Conservation (phyloP, 2,888 invertebrate genomes). For the Drosophila subsilvestris region DNA sequence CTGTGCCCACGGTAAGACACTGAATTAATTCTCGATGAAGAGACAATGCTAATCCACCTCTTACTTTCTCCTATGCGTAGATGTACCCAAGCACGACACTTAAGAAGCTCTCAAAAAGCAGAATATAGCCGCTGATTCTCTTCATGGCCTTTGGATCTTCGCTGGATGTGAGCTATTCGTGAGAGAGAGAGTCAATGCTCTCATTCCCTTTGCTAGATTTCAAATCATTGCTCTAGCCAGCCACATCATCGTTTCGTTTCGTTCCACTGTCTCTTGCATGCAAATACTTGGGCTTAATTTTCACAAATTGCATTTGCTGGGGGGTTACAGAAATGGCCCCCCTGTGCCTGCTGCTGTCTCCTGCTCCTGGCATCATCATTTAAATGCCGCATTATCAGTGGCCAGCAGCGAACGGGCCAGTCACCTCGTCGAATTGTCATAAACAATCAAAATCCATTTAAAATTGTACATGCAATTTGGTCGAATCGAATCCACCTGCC, state of each 20-base stretch:
- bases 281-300: slow-evolving; percentile 65
- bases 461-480: slow-evolving; percentile 79
- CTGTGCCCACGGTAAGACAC: slow-evolving; percentile 87
- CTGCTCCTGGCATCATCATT: slow-evolving; percentile 56
- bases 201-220: background rate
- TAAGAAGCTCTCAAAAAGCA: slow-evolving; percentile 87
- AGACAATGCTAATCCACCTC: slow-evolving; percentile 89
- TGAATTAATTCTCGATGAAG: slow-evolving; percentile 90
- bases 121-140: slow-evolving; percentile 7
- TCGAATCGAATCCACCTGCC: slow-evolving; percentile 41
- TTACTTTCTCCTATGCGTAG: slow-evolving; percentile 90
- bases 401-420: slow-evolving; percentile 69
- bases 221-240: background rate
- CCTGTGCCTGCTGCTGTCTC: background rate
- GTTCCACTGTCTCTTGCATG: slow-evolving; percentile 38
- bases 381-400: slow-evolving; percentile 78
- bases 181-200: background rate
- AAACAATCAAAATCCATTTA: slow-evolving; percentile 83
- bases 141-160: background rate
- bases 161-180: too few relatives aligned
- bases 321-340: slow-evolving; percentile 2
- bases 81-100: slow-evolving; percentile 87
- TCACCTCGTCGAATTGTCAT: slow-evolving; percentile 77
- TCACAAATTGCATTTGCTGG: slow-evolving; percentile 62
- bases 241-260: background rate